Base-by-base conservation (phyloP, 2,113 vertebrate species). In the Sminthopsis crassicaudata region DNA sequence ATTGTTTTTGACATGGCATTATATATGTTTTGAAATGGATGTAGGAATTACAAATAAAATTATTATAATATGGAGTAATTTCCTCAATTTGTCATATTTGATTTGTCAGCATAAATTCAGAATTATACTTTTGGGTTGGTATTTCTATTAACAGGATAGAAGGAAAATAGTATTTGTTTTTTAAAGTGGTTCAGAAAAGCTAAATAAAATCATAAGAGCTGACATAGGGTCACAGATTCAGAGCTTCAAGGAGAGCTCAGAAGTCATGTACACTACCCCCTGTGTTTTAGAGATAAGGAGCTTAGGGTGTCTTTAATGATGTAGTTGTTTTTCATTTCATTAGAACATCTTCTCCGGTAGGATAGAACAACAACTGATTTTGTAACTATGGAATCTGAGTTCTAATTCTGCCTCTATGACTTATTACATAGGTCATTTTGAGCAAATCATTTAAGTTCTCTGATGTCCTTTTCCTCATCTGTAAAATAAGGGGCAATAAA, bases 21-120 rank as follows among this genome's bases (percentile, higher is more conserved):
- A 9, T 27, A 55, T 8, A 89, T 95, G 30, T 94, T 97, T 95
- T 96, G 95, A 96, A 94, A 92, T 88, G 2, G 14, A 95, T 93
- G 91, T 90, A 94, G 91, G 90, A 51, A 30, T 0, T 8, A 53
- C 52, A 48, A 90, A 60, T 5, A 67, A 96, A 93, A 94, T 93
- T 48, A 96, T 46, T 93, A 96, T 51, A 92, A 92, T 90, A 53
- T 96, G 94, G 50, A 16, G 90, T 93, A 76, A 55, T 93, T 93
- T 93, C 42, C 30, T 97, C 92, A 93, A 92, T 94, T 93, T 94
- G 54, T 94, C 94, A 94, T 91, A 93, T 97, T 92, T 97, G 46
- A 95, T 95, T 97, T 96, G 55, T 96, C 94, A 53, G 84, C 9
- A 93, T 95, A 12, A 96, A 57, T 19, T 95, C 92, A n/a, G 53